Evolutionary conservation across 2,113 vertebrate species (phyloP), one percentile per base, ranked within the genome.

Genomic region (Ophiodon elongatus): DNA sequence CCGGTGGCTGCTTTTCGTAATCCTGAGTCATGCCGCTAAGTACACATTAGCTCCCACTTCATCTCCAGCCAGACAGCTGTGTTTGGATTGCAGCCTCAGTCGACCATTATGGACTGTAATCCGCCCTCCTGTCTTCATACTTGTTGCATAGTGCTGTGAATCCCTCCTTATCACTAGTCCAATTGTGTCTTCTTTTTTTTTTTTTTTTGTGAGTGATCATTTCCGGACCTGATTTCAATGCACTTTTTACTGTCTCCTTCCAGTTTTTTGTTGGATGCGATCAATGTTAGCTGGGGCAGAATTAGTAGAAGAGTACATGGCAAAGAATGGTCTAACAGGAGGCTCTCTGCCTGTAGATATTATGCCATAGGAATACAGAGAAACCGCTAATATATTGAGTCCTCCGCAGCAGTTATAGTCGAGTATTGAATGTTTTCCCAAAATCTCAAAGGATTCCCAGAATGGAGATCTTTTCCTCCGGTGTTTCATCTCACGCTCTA

Each of bases 381-480:
- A 15, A 77, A 64, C 31, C 23, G 6, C 54, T 59, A 59, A 43
- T 70, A 27, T 72, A 57, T 64, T 33, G 29, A 62, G 50, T 52
- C 13, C 0, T 47, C 9, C 45, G 57, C 62, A 43, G 65, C 37
- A 8, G 17, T 35, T 45, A 15, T 64, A 31, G 13, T 57, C 19
- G 6, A 59, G 35, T 50, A 6, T 57, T 27, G 56, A 73, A 50
- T 41, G 47, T 64, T 75, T 27, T 6, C 2, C 33, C n/a, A 43
- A 60, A 60, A 47, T 67, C 79, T 63, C 43, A 3, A n/a, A 75
- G 62, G 33, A 27, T 19, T 37, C n/a, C 37, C 54, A 62, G 1
- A 65, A 78, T 75, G 82, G 85, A 86, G 85, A 84, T 91, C 85
- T 92, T 89, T 88, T 47, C 79, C 76, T 76, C 77, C 69, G 66